phyloP scores from a whole-genome alignment of 1,140 invertebrate genomes.

The Pseudomyrmex cubaensis region DNA sequence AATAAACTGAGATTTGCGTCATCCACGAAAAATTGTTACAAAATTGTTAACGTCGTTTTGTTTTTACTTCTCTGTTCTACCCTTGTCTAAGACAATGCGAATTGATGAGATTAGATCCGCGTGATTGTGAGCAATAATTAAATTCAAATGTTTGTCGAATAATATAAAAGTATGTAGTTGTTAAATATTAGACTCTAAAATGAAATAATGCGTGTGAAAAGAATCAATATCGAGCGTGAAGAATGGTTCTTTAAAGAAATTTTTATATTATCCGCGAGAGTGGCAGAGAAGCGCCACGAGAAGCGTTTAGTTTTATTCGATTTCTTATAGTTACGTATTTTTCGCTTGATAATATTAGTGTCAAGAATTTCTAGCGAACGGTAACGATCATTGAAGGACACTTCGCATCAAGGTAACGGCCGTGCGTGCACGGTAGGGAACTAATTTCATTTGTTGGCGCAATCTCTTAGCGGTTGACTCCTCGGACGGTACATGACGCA shows the following conservation, averaged over 20 bases:
- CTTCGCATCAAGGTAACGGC: slow-evolving; percentile 48
- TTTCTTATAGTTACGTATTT: slow-evolving; percentile 10
- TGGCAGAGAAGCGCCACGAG: neutral
- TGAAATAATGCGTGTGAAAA: neutral
- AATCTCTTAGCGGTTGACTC: slow-evolving; percentile 79
- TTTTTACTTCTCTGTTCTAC: neutral
- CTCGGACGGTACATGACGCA: slow-evolving; percentile 73
- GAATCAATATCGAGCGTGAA: neutral
- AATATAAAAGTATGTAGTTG: neutral
- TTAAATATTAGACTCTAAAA: neutral
- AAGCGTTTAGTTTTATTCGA: neutral
- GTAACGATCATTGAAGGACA: slow-evolving; percentile 64
- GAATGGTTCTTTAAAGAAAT: neutral
- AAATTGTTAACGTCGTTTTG: neutral
- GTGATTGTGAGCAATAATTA: neutral
- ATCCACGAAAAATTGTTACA: slow-evolving; percentile 10
- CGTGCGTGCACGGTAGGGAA: slow-evolving; percentile 29
- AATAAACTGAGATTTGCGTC: neutral
- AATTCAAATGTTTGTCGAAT: neutral
- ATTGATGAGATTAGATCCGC: neutral
- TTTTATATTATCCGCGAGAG: neutral
- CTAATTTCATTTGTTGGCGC: slow-evolving; percentile 76
- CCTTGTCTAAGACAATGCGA: neutral
- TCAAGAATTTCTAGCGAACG: neutral
- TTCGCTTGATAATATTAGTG: slow-evolving; percentile 12